phyloP scores from a whole-genome alignment of 1,140 invertebrate genomes.

The Papilio xuthus region DNA sequence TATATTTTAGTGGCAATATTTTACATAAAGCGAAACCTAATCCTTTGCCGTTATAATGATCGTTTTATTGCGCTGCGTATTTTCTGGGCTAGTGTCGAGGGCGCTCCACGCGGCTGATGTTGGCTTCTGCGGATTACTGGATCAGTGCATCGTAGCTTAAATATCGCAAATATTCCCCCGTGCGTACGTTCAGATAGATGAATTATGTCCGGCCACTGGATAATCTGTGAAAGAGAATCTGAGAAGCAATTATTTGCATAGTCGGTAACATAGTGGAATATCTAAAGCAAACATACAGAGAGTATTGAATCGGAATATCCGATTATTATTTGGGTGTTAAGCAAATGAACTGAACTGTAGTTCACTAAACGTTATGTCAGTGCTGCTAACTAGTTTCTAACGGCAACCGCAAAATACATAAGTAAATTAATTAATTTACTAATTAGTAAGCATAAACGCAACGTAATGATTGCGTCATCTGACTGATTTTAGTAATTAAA shows the following conservation, averaged over 20 bases:
- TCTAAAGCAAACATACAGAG: background rate
- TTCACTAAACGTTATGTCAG: too few species aligned
- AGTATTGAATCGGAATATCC: too few species aligned
- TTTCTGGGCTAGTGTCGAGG: constrained; percentile 20
- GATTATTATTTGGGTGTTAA: too few species aligned
- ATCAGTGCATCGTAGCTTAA: constrained; percentile 4
- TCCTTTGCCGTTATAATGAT: constrained; percentile 23
- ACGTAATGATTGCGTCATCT: too few species aligned
- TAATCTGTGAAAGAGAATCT: background rate
- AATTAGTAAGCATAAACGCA: too few species aligned
- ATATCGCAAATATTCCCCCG: constrained; percentile 23
- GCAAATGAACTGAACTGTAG: too few species aligned
- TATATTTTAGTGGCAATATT: constrained; percentile 5
- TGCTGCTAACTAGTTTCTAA: too few species aligned
- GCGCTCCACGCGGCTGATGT: constrained; percentile 9
- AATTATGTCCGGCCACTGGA: constrained; percentile 14
- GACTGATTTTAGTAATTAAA: too few species aligned
- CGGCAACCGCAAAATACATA: too few species aligned
- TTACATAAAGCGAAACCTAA: constrained; percentile 10
- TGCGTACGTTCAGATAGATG: background rate
- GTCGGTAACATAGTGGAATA: background rate
- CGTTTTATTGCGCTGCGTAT: constrained; percentile 31
- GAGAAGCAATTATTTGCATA: background rate
- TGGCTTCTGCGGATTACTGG: constrained; percentile 25
- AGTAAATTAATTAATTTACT: too few species aligned